Evolutionary conservation across 1,140 invertebrate genomes (phyloP).

Genomic region (Galendromus occidentalis): DNA sequence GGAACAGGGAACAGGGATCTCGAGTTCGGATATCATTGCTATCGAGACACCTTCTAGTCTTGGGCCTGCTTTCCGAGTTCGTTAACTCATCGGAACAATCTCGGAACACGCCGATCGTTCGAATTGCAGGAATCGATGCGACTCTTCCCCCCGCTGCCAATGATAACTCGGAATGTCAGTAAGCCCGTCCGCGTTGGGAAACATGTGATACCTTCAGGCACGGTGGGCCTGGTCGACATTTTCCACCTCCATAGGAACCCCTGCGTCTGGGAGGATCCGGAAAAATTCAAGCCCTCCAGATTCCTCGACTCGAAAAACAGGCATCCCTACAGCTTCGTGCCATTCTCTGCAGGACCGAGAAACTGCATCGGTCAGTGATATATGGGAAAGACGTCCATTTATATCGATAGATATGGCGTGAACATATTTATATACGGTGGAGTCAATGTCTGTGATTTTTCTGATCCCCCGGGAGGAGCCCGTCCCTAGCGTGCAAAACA

Average conservation of each 20-base stretch:
- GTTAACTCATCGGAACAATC: neutral
- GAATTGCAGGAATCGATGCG: slow-evolving; percentile 38
- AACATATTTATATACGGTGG: no score
- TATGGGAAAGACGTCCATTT: no score
- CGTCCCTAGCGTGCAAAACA: no score
- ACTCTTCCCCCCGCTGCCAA: slow-evolving; percentile 39
- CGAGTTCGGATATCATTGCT: no score
- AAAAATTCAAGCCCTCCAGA: slow-evolving; percentile 29
- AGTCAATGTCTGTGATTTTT: no score
- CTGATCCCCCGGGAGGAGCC: no score
- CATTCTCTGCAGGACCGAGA: slow-evolving; percentile 48
- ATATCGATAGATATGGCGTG: no score
- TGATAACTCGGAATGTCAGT: slow-evolving; percentile 32
- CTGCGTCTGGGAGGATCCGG: slow-evolving; percentile 48
- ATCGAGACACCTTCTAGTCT: no score
- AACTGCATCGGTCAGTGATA: slow-evolving; percentile 33
- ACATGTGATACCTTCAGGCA: neutral
- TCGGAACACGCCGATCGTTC: neutral
- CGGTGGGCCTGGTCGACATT: neutral
- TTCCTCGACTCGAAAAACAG: slow-evolving; percentile 24
- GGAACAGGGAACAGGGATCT: no score
- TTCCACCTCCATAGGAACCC: slow-evolving; percentile 41
- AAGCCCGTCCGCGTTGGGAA: neutral
- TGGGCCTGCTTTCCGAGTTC: no score
- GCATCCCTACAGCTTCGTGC: slow-evolving; percentile 58